Evolutionary conservation across 2,113 vertebrate genomes (phyloP).

Genomic region (Scytalopus superciliaris): DNA sequence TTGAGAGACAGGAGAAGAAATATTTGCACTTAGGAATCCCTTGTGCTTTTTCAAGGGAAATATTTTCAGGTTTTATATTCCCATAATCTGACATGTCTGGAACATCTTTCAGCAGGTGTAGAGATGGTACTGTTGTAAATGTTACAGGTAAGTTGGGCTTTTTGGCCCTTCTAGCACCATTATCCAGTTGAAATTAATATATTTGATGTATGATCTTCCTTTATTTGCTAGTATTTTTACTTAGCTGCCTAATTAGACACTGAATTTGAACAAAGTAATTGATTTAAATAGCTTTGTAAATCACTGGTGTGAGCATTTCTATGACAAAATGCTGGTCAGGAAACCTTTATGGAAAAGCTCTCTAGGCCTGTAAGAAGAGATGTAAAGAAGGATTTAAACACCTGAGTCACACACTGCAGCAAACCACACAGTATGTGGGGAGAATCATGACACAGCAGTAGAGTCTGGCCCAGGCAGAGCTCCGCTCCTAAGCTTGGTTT

Average conservation of each 20-base stretch:
- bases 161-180: background rate
- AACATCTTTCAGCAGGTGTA: background rate
- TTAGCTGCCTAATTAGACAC: background rate
- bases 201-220: background rate
- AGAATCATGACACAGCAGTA: background rate
- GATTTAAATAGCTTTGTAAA: background rate
- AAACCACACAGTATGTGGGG: background rate
- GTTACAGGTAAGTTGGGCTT: background rate
- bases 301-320: background rate
- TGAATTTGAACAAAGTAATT: background rate
- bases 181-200: background rate
- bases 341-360: background rate
- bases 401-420: rapidly evolving
- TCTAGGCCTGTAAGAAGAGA: background rate
- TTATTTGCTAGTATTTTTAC: background rate
- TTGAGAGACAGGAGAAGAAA: background rate
- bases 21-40: background rate
- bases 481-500: background rate
- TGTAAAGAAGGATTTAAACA: background rate
- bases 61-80: slow-evolving; percentile 21
- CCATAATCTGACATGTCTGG: background rate
- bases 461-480: background rate
- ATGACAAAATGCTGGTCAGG: background rate
- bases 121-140: background rate
- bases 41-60: slow-evolving; percentile 7